A percentile compares a stretch with the other conserved stretches of the same genome.
Conservation (phyloP, 2,888 invertebrate genomes). For the Branchinecta sandiegonensis region DNA sequence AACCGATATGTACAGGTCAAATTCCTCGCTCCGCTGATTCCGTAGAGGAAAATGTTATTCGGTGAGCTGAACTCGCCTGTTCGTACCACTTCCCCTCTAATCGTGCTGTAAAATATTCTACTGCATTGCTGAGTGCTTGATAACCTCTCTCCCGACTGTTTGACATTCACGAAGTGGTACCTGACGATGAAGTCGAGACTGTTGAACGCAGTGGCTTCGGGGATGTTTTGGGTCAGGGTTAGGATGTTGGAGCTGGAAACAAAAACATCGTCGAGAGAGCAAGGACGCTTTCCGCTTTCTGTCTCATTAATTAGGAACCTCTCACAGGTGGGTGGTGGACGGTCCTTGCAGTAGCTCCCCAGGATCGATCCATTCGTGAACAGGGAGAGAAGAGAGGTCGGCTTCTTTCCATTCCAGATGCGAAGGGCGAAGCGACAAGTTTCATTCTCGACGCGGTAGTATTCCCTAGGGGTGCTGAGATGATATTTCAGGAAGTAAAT, state of each 20-base stretch:
- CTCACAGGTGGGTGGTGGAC: constrained; percentile 66
- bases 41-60: constrained; percentile 67
- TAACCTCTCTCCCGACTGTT: constrained; percentile 59
- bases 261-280: constrained; percentile 64
- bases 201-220: constrained; percentile 65
- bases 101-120: neutral
- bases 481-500: constrained; percentile 69
- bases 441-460: constrained; percentile 14
- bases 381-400: constrained; percentile 59
- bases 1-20: constrained; percentile 37
- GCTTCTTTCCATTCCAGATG: constrained; percentile 31
- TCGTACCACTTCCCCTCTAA: constrained; percentile 8
- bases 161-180: constrained; percentile 77
- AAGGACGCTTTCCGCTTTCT: constrained; percentile 45
- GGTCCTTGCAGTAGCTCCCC: constrained; percentile 65
- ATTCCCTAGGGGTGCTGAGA: constrained; percentile 39
- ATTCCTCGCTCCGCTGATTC: constrained; percentile 65
- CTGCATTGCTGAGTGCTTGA: constrained; percentile 41
- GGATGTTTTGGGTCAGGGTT: constrained; percentile 59
- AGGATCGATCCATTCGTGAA: constrained; percentile 40
- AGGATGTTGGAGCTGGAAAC: constrained; percentile 64
- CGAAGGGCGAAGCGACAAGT: constrained; percentile 20
- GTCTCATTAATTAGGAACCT: constrained; percentile 52
- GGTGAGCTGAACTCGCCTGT: constrained; percentile 54
- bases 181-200: constrained; percentile 68